Percentiles rank a stretch among this genome's conserved stretches.
Evolutionary conservation across 2,888 invertebrate genomes (phyloP).

Genomic region (Drosophila diplacantha): DNA sequence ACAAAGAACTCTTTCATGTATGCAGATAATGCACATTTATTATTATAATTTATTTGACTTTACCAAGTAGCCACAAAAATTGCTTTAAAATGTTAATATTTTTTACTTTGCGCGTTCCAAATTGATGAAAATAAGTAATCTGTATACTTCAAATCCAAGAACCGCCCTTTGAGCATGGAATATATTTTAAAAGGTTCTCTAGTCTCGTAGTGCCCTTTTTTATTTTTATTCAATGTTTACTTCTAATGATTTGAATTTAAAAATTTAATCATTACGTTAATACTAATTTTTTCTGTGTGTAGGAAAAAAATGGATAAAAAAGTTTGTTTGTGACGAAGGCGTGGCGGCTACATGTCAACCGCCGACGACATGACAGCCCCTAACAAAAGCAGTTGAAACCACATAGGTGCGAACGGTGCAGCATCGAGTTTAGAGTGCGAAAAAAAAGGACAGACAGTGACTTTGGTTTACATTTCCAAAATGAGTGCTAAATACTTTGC

Average conservation of each 20-base stretch:
- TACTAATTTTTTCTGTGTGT: background rate
- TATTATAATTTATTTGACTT: too few species aligned
- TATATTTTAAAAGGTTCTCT: too few species aligned
- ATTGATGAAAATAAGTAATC: too few species aligned
- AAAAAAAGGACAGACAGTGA: slow-evolving; percentile 3
- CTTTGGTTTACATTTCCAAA: slow-evolving; percentile 42
- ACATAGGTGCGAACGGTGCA: slow-evolving; percentile 2
- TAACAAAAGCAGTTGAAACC: slow-evolving; percentile 29
- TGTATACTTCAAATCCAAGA: too few species aligned
- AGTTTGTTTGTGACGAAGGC: slow-evolving; percentile 17
- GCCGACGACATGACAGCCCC: slow-evolving; percentile 37
- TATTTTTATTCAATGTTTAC: background rate
- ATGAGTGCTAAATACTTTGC: slow-evolving; percentile 41
- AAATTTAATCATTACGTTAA: background rate
- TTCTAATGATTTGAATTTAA: background rate
- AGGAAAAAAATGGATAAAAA: background rate
- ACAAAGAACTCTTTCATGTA: too few species aligned
- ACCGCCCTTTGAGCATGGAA: too few species aligned
- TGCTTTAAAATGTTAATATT: too few species aligned
- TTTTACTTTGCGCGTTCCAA: too few species aligned
- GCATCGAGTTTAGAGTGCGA: background rate
- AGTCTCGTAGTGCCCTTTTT: too few species aligned
- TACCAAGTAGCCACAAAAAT: too few species aligned
- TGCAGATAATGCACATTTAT: too few species aligned
- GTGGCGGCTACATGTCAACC: slow-evolving; percentile 36